Conservation (phyloP, 2,797 vertebrate species). For the Amblyopsis hoosieri region DNA sequence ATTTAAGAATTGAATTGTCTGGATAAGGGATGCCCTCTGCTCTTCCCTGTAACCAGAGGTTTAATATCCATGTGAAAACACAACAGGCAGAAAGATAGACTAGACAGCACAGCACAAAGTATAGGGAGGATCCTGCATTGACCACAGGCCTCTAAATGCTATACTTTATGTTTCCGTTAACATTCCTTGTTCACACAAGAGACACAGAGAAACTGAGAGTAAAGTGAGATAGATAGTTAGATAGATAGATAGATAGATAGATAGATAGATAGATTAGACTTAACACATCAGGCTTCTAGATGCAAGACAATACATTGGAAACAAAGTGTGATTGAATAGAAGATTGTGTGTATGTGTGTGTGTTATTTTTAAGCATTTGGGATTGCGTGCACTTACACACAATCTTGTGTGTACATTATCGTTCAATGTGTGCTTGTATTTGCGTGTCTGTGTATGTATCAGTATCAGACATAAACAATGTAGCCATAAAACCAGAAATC, state of each 20-base stretch:
- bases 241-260: constrained; percentile 2
- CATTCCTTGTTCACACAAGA: constrained; percentile 88
- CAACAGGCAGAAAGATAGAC: constrained; percentile 60
- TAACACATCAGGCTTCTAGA: constrained; percentile 90
- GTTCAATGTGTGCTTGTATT: constrained; percentile 3
- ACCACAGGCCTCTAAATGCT: constrained; percentile 69
- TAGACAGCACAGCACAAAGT: constrained; percentile 82
- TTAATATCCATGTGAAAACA: constrained; percentile 74
- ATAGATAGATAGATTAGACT: constrained; percentile 70
- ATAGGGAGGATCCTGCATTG: constrained; percentile 75
- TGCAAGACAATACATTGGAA: constrained; percentile 87
- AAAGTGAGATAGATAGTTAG: constrained; percentile 48
- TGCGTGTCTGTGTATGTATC: constrained; percentile 26
- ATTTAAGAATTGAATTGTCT: neutral
- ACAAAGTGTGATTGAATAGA: constrained; percentile 73
- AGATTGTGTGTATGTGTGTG: constrained; percentile 7
- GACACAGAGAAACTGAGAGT: constrained; percentile 74
- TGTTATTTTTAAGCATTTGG: constrained; percentile 9
- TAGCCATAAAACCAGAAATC: constrained; percentile 71
- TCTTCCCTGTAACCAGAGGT: constrained; percentile 7
- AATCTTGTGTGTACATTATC: constrained; percentile 15
- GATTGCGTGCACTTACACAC: constrained; percentile 15
- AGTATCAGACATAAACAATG: constrained; percentile 80
- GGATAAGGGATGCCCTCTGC: constrained; percentile 18
- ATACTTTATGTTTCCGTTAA: constrained; percentile 89